phyloP scores from a whole-genome alignment of 2,888 invertebrate genomes.

The Graphium colonna region DNA sequence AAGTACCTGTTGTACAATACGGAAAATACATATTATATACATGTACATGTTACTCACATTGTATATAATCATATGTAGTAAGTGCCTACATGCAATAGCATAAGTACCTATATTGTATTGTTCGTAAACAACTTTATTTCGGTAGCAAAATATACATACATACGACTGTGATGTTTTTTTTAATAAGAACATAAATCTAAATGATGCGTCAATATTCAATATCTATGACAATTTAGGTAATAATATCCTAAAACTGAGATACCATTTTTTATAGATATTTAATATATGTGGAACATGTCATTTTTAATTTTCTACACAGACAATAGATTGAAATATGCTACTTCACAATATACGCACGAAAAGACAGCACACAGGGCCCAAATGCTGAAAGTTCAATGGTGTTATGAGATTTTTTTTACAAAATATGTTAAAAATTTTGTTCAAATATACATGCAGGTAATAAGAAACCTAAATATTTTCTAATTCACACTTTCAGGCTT shows the following conservation, averaged over 20 bases:
- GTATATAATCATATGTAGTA: constrained; percentile 10
- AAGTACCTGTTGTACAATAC: constrained; percentile 22
- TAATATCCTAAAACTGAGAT: background rate
- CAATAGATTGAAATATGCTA: constrained; percentile 1
- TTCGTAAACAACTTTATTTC: constrained; percentile 12
- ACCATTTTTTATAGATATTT: constrained; percentile 2
- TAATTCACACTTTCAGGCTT: background rate
- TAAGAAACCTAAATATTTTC: constrained; percentile 2
- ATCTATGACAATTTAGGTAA: background rate
- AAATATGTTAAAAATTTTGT: background rate
- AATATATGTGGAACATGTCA: constrained; percentile 16
- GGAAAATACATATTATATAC: constrained; percentile 18
- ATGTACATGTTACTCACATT: constrained; percentile 15
- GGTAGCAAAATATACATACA: constrained; percentile 17
- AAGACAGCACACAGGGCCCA: constrained; percentile 7
- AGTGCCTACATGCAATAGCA: constrained; percentile 14
- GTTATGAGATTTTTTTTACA: background rate
- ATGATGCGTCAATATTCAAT: background rate
- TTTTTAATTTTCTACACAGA: constrained; percentile 12
- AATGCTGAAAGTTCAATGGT: background rate
- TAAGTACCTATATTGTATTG: constrained; percentile 13
- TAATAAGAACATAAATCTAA: constrained; percentile 8
- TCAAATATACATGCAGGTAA: constrained; percentile 1
- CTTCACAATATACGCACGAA: constrained; percentile 7
- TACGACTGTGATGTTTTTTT: constrained; percentile 10